Conservation (phyloP, 2,888 invertebrate genomes). For the Latheticus oryzae region DNA sequence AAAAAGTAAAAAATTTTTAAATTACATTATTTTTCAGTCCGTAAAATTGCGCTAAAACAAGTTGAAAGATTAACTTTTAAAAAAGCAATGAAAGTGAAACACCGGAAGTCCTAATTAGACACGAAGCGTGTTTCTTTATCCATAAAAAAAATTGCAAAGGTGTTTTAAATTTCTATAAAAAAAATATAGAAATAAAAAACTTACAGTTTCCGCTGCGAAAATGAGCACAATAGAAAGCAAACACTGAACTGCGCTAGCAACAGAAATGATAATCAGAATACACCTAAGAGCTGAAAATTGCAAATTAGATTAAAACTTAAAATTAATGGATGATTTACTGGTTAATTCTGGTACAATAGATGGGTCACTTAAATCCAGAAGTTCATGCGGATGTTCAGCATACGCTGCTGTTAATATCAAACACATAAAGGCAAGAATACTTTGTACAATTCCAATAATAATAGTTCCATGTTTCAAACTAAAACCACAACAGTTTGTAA, state of each 20-base stretch:
- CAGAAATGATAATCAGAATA: slow-evolving; percentile 58
- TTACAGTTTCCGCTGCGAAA: slow-evolving; percentile 63
- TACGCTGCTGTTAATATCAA: slow-evolving; percentile 61
- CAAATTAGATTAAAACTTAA: slow-evolving; percentile 30
- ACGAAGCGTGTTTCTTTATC: too few species aligned
- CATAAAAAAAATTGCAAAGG: too few species aligned
- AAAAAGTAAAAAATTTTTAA: slow-evolving; percentile 45
- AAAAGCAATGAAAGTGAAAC: too few species aligned
- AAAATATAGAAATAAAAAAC: slow-evolving; percentile 47
- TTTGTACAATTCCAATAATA: slow-evolving; percentile 61
- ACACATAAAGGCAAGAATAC: slow-evolving; percentile 60
- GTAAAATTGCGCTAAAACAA: slow-evolving; percentile 4
- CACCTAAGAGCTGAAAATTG: slow-evolving; percentile 58
- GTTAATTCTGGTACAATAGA: slow-evolving; percentile 56
- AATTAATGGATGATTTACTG: slow-evolving; percentile 49
- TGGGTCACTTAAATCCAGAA: slow-evolving; percentile 60
- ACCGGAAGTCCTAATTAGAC: too few species aligned
- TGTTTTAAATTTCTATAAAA: too few species aligned
- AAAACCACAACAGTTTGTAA: slow-evolving; percentile 52
- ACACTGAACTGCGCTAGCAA: slow-evolving; percentile 58
- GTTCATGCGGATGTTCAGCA: slow-evolving; percentile 62
- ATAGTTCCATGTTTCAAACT: slow-evolving; percentile 61
- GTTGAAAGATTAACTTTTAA: too few species aligned
- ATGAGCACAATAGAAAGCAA: slow-evolving; percentile 61
- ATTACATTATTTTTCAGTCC: slow-evolving; percentile 1